phyloP scores from a whole-genome alignment of 1,140 invertebrate genomes.

The Drosophila serrata region DNA sequence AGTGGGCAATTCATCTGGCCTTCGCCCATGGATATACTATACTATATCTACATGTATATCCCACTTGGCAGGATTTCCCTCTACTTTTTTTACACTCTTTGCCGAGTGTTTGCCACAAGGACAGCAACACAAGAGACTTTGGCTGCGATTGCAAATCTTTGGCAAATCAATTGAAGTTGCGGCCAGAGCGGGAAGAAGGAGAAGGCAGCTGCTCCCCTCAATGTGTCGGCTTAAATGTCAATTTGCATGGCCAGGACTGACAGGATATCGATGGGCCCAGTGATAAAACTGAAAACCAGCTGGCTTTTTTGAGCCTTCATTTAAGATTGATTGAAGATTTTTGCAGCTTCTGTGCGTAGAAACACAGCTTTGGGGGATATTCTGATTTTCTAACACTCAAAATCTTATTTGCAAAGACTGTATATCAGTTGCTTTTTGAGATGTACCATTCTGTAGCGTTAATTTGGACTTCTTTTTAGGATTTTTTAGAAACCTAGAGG shows the following conservation, averaged over 20 bases:
- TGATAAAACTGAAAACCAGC: slow-evolving; percentile 41
- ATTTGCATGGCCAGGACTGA: slow-evolving; percentile 44
- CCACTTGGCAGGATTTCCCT: slow-evolving; percentile 35
- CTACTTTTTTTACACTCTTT: not conserved
- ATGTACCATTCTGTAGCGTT: not conserved
- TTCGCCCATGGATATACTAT: slow-evolving; percentile 3
- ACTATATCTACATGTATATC: not conserved
- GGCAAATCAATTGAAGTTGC: slow-evolving; percentile 53
- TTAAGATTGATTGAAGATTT: slow-evolving; percentile 18
- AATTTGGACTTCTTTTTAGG: not conserved
- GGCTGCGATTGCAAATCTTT: slow-evolving; percentile 46
- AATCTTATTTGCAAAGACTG: not conserved
- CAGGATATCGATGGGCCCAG: slow-evolving; percentile 33
- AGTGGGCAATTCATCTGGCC: slow-evolving; percentile 15
- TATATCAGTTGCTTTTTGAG: not conserved
- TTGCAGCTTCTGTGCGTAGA: not conserved
- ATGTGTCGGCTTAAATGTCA: slow-evolving; percentile 67
- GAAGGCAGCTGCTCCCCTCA: slow-evolving; percentile 4
- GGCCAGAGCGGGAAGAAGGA: slow-evolving; percentile 5
- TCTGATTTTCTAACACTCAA: not conserved
- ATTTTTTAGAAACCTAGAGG: not conserved
- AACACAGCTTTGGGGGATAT: not conserved
- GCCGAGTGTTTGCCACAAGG: slow-evolving; percentile 33
- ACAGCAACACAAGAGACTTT: slow-evolving; percentile 44
- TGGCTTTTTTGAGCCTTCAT: slow-evolving; percentile 14